These are phyloP conservation scores for Pipa parva DNA, from an alignment of 2,113 vertebrate species.

Conservation along the genomic window DNA sequence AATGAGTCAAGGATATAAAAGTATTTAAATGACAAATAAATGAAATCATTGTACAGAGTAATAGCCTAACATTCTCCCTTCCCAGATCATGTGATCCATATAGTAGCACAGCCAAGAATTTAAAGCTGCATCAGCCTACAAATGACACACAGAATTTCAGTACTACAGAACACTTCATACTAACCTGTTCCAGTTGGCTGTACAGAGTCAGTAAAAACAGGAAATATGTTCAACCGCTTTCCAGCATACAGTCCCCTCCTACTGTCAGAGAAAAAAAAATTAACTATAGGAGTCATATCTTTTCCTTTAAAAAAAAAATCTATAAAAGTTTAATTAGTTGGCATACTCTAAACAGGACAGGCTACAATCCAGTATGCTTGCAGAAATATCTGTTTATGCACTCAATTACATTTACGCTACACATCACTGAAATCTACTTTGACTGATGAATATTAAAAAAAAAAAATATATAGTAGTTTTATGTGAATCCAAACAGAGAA, in stretches of 20 bases:
- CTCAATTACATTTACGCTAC: too few species aligned
- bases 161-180: slow-evolving; percentile 45
- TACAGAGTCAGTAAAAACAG: slow-evolving; percentile 50
- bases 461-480: too few species aligned
- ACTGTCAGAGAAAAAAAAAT: slow-evolving; percentile 45
- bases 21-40: background rate
- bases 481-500: too few species aligned
- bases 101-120: background rate
- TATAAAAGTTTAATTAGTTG: too few species aligned
- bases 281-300: too few species aligned
- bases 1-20: background rate
- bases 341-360: too few species aligned
- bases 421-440: too few species aligned
- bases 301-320: too few species aligned
- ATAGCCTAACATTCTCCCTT: background rate
- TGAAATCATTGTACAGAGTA: background rate
- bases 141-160: background rate
- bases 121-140: background rate
- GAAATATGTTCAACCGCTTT: slow-evolving; percentile 81
- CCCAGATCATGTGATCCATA: background rate
- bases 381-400: too few species aligned
- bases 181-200: slow-evolving; percentile 58
- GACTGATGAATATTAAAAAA: too few species aligned
- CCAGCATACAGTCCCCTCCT: slow-evolving; percentile 61
- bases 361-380: slow-evolving; percentile 23